These are phyloP conservation scores for Buceros bicornis DNA, from an alignment of 2,797 vertebrate species.

Conservation along the genomic window DNA sequence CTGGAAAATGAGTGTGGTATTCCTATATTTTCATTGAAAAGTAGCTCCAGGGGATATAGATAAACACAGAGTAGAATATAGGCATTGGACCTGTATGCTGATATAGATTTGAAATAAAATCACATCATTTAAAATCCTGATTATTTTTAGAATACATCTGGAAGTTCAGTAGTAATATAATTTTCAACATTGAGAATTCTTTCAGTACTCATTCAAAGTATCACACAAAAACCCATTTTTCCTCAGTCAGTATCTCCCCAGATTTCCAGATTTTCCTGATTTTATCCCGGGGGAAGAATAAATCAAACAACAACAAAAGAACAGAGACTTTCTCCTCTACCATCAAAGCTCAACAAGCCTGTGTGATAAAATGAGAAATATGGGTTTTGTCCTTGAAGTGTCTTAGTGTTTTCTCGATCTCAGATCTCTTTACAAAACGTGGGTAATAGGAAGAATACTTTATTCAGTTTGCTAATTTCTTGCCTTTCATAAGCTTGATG, in stretches of 20 bases:
- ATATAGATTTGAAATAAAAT: constrained; percentile 2
- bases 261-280: neutral
- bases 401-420: neutral
- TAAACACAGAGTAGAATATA: neutral
- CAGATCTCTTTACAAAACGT: neutral
- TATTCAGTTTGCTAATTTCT: neutral
- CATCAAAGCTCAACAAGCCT: neutral
- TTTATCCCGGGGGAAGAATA: neutral
- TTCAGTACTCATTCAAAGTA: neutral
- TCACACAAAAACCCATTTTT: neutral
- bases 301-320: neutral
- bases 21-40: neutral
- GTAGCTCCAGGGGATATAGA: neutral
- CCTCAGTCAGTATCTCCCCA: neutral
- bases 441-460: neutral
- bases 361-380: neutral
- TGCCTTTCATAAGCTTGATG: neutral
- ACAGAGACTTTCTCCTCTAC: neutral
- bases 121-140: neutral
- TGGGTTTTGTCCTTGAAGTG: neutral
- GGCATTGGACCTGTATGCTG: neutral
- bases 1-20: neutral
- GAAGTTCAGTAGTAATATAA: neutral
- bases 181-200: neutral
- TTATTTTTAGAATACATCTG: neutral